Conservation (phyloP, 2,888 invertebrate genomes). For the Epirrita christyi region DNA sequence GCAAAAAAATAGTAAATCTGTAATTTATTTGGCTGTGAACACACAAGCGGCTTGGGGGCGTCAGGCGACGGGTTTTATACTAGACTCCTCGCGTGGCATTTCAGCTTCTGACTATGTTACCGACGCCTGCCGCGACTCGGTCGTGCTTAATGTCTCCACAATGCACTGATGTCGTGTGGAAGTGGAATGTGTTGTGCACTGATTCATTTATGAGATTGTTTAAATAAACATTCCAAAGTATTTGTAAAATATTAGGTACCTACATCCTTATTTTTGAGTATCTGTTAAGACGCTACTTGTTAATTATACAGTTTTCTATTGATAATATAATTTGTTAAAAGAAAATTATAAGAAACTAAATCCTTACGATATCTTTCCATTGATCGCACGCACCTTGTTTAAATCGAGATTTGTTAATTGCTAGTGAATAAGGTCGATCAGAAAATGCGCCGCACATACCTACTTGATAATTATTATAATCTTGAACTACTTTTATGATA, state of each 20-base stretch:
- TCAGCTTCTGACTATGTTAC: conserved; percentile 29
- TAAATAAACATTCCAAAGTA: conserved; percentile 85
- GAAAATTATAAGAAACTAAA: conserved; percentile 85
- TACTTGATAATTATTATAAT: conserved; percentile 69
- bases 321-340: conserved; percentile 85
- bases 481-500: conserved; percentile 74
- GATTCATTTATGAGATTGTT: conserved; percentile 78
- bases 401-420: conserved; percentile 29
- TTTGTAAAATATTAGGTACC: conserved; percentile 80
- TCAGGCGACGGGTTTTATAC: conserved; percentile 57
- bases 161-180: conserved; percentile 23
- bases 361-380: conserved; percentile 76
- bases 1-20: conserved; percentile 77
- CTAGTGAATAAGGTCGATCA: conserved; percentile 26
- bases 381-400: conserved; percentile 30
- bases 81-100: conserved; percentile 53
- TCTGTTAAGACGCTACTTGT: conserved; percentile 85
- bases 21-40: conserved; percentile 58
- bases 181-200: conserved; percentile 55
- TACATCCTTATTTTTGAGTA: conserved; percentile 83
- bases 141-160: conserved; percentile 19
- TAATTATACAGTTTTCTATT: conserved; percentile 85
- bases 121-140: conserved; percentile 22
- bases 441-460: conserved; percentile 41
- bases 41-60: conserved; percentile 41